Percentiles rank a stretch among this genome's conserved stretches.
Conservation (phyloP, 2,888 invertebrate species). For the Myathropa florea region DNA sequence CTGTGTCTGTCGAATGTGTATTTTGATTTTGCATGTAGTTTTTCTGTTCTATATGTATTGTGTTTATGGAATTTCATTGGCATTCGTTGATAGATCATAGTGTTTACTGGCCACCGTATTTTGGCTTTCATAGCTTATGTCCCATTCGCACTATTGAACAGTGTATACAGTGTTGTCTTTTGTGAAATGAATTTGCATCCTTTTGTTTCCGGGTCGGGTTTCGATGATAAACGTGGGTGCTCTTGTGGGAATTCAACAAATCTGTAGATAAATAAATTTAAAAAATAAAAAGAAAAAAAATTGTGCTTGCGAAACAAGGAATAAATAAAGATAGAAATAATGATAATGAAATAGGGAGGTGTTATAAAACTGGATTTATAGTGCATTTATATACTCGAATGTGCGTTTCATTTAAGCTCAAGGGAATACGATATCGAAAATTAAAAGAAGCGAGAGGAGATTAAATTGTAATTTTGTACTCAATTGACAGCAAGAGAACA, state of each 20-base stretch:
- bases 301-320: slow-evolving; percentile 28
- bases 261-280: background rate
- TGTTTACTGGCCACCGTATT: background rate
- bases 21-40: slow-evolving; percentile 47
- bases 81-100: slow-evolving; percentile 33
- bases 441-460: slow-evolving; percentile 33
- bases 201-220: slow-evolving; percentile 31
- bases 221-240: slow-evolving; percentile 42
- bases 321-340: slow-evolving; percentile 9
- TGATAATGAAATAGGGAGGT: slow-evolving; percentile 38
- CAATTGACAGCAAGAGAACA: slow-evolving; percentile 53
- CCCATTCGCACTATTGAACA: slow-evolving; percentile 25
- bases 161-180: slow-evolving; percentile 16
- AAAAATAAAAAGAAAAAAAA: slow-evolving; percentile 12
- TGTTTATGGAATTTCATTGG: slow-evolving; percentile 31
- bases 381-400: slow-evolving; percentile 35
- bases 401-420: slow-evolving; percentile 27
- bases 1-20: background rate
- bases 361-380: slow-evolving; percentile 41
- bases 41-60: slow-evolving; percentile 43
- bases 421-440: slow-evolving; percentile 33
- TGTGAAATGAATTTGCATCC: slow-evolving; percentile 61
- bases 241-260: slow-evolving; percentile 19
- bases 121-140: slow-evolving; percentile 1
- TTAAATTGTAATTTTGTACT: slow-evolving; percentile 51